Evolutionary conservation across 2,797 vertebrate species (phyloP), one percentile per base, ranked within the genome.

Genomic region (Malurus splendens): DNA sequence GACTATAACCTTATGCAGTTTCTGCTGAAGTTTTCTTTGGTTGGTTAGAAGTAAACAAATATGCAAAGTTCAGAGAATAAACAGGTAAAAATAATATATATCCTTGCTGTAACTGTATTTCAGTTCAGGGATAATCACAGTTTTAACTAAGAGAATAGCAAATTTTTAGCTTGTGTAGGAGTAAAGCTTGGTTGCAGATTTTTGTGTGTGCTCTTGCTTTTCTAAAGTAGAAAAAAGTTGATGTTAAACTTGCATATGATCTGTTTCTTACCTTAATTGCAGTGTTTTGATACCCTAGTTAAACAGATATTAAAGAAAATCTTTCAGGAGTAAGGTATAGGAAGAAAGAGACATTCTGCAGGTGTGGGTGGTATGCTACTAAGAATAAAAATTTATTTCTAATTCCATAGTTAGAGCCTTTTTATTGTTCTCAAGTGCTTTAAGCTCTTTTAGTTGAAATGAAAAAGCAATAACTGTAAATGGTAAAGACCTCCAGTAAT

Each of bases 161-260:
- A 76, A 92, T 70, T 80, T 52, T 87, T 73, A 89, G 73, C 62
- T 87, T 82, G 33, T 82, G 57, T 94, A 59, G 89, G 86, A 89
- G 67, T 68, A 74, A 59, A 95, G 45, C 39, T 90, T 75, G 50
- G 48, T 80, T 93, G 54, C 86, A 71, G 32, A 41, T 68, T 73
- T 64, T 86, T 87, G 57, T 86, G 7, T 87, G 39, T 54, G n/a
- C 93, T 82, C 51, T 41, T 89, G 41, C 28, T 86, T 95, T 94
- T 78, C 32, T 86, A 64, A 90, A 84, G 86, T 61, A 67, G 45
- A 67, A 85, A 87, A 82, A 92, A 93, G 17, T 93, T 73, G 59
- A 64, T 65, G 65, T 87, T 91, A 81, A 92, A 76, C 57, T 90
- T 93, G 61, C 32, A 22, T 84, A 87, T 81, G 66, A 89, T 93